These are phyloP conservation scores for Camponotus pennsylvanicus DNA, from an alignment of 1,140 invertebrate species.

Conservation along the genomic window DNA sequence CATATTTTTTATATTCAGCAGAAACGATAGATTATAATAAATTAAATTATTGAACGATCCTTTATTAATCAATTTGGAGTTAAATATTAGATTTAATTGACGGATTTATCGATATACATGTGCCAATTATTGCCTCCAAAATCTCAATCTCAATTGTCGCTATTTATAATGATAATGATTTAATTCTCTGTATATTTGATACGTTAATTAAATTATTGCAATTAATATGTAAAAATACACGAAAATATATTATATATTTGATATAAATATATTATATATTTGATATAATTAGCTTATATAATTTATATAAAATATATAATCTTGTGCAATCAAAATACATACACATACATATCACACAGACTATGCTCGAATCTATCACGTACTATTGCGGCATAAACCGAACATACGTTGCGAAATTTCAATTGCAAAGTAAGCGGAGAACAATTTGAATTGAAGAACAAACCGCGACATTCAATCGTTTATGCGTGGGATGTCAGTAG, in stretches of 20 bases:
- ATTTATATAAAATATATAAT: not conserved
- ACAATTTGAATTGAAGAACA: conserved; percentile 43
- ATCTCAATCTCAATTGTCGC: not conserved
- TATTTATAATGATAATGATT: not conserved
- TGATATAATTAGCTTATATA: too few relatives aligned
- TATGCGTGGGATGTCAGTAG: not conserved
- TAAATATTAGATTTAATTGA: not conserved
- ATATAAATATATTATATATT: too few relatives aligned
- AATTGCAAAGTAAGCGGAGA: conserved; percentile 28
- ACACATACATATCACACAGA: not conserved
- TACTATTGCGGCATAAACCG: not conserved
- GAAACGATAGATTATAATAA: not conserved
- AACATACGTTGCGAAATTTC: not conserved
- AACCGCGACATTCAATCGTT: conserved; percentile 18
- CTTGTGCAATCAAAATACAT: not conserved
- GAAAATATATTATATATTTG: not conserved
- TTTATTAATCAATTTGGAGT: not conserved
- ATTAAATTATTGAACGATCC: not conserved
- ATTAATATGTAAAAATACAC: not conserved
- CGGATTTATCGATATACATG: not conserved
- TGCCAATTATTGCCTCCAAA: not conserved
- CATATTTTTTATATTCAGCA: not conserved
- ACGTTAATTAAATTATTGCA: not conserved
- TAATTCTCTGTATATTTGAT: not conserved
- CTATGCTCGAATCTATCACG: conserved; percentile 2